Percentiles rank a stretch among this genome's conserved stretches.
phyloP scores from a whole-genome alignment of 64 coral and sea anemone genomes.

The Montipora sp. region DNA sequence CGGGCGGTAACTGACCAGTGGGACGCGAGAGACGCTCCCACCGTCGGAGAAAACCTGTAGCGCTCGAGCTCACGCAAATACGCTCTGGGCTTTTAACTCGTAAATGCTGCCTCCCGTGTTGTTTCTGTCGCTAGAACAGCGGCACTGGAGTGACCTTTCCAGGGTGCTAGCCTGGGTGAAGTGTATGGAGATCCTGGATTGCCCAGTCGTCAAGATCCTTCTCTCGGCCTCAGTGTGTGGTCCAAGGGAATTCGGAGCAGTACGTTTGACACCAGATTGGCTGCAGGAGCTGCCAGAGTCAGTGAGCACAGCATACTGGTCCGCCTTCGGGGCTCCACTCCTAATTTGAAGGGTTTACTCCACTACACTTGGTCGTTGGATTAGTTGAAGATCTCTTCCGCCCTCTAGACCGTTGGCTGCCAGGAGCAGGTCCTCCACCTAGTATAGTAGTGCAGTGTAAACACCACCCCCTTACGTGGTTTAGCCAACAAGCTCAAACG shows the following conservation, averaged over 20 bases:
- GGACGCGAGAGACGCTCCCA: background rate
- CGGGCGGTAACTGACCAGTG: constrained; percentile 42
- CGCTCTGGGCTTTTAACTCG: background rate
- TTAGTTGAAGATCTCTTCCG: constrained; percentile 24
- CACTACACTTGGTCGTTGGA: constrained; percentile 20
- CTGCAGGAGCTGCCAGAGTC: constrained; percentile 68
- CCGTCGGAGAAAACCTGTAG: background rate
- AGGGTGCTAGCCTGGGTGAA: constrained; percentile 42
- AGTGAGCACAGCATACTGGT: constrained; percentile 11
- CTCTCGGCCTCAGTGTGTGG: constrained; percentile 36
- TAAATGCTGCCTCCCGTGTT: background rate
- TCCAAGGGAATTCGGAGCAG: constrained; percentile 61
- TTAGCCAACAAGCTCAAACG: background rate
- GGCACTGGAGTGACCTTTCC: constrained; percentile 36
- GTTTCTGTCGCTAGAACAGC: background rate
- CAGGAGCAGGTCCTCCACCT: no score
- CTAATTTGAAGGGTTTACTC: constrained; percentile 56
- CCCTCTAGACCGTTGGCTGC: constrained; percentile 55
- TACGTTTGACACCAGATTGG: background rate
- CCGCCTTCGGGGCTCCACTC: constrained; percentile 60
- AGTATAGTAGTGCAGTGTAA: no score
- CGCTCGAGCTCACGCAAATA: background rate
- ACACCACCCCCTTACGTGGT: no score
- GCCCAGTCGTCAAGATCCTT: constrained; percentile 38
- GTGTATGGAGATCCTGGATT: constrained; percentile 44